Percentiles rank a stretch among this genome's conserved stretches.
phyloP scores from a whole-genome alignment of 2,113 vertebrate species.

The Piprites chloris region DNA sequence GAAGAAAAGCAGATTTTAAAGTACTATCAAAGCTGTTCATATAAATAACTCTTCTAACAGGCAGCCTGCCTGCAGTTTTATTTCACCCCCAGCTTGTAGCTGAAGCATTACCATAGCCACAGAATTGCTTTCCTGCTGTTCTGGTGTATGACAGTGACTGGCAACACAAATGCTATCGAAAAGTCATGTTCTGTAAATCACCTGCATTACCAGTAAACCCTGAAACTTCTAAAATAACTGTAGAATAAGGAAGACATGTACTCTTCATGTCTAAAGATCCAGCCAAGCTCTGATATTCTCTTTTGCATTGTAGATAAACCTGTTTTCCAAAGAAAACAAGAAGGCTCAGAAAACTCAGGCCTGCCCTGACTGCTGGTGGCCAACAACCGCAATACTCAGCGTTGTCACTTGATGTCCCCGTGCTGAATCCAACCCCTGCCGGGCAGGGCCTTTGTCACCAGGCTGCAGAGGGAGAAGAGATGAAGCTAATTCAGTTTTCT shows the following conservation, averaged over 20 bases:
- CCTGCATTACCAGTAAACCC: neutral
- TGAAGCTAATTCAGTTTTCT: neutral
- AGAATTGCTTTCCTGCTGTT: neutral
- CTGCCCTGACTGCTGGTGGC: neutral
- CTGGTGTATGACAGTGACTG: neutral
- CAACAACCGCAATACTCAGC: neutral
- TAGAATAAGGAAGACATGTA: neutral
- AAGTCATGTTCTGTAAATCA: neutral
- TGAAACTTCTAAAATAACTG: neutral
- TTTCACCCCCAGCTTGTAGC: neutral
- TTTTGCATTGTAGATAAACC: neutral
- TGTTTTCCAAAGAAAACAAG: neutral
- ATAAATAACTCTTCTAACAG: neutral
- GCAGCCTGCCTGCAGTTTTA: neutral
- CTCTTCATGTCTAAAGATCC: neutral
- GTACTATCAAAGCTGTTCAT: neutral
- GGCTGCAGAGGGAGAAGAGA: neutral
- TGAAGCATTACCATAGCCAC: neutral
- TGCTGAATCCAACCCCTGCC: neutral
- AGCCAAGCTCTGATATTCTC: neutral
- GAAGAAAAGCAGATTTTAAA: neutral
- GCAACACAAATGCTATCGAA: neutral
- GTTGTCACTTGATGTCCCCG: neutral
- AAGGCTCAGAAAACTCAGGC: neutral
- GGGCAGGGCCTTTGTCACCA: neutral